Base-by-base conservation (phyloP, 2,113 vertebrate species). In the Opisthocomus hoazin region DNA sequence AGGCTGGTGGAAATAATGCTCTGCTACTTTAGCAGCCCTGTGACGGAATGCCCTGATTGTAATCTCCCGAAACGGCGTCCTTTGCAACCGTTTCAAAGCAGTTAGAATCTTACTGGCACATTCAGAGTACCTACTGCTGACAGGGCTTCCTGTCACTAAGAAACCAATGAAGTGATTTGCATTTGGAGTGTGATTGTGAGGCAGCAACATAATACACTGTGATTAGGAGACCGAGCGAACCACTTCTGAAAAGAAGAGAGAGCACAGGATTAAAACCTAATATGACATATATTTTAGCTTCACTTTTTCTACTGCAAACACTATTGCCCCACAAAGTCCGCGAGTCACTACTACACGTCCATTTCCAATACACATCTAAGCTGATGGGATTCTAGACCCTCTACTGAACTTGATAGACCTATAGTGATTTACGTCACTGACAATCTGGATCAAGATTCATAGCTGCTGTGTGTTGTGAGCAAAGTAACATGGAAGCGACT, bases 181-280 rank as follows among this genome's bases (percentile, higher is more conserved):
- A 96, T 97, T 91, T 97, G 95, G 80, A 97, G 90, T 90, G 96
- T 95, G 95, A 87, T 94, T 96, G 94, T 75, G 56, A 95, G 91
- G 96, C 94, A 80, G 95, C 84, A 95, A 89, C 87, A 96, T 96
- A 97, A 94, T 77, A 89, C 86, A 58, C 82, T 66, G 73, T 96
- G 93, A 97, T 97, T 96, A 96, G 95, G 56, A 81, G 66, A 51
- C 65, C 37, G 76, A 95, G 90, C 50, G 94, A 96, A 76, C 57
- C 89, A 57, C 89, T 97, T 89, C 29, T 37, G 36, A 88, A 96
- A 94, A 39, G 53, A 74, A 84, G 46, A 71, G 14, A 4, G 23
- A 74, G 41, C 10, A 37, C 29, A 69, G 45, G 61, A 95, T 80
- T 88, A 88, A 92, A 94, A 81, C 27, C 54, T 80, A 57, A 15